Percentiles rank a stretch among this genome's conserved stretches.
These are phyloP conservation scores for Pedicia rivosa DNA, from an alignment of 2,888 invertebrate genomes.

Conservation along the genomic window DNA sequence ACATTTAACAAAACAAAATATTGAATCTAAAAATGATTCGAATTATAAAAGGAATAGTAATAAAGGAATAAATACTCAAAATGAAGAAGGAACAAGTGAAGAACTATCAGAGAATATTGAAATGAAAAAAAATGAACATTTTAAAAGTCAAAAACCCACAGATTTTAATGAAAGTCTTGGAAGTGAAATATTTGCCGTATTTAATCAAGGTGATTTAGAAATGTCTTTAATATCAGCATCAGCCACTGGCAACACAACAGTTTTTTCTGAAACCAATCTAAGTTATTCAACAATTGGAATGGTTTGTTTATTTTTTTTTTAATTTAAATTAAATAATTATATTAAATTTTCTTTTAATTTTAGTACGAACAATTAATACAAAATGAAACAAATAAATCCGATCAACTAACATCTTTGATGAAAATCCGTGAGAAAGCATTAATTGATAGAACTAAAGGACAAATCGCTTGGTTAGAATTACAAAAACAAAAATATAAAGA, in stretches of 20 bases:
- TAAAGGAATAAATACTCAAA: no score
- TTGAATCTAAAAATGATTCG: no score
- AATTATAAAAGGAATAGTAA: no score
- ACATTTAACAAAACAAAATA: no score
- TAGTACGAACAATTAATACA: conserved; percentile 45
- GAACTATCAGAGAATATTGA: no score
- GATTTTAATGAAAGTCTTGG: conserved; percentile 11
- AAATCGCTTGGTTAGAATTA: conserved; percentile 46
- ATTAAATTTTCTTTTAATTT: conserved; percentile 10
- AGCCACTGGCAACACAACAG: no score
- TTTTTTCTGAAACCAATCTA: conserved; percentile 17
- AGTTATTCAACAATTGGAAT: conserved; percentile 23
- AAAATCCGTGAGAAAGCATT: conserved; percentile 49
- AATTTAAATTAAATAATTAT: neutral
- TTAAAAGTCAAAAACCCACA: neutral
- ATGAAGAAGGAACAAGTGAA: no score
- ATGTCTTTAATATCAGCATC: no score
- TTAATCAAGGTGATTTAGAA: no score
- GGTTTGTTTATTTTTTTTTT: conserved; percentile 15
- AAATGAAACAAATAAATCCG: conserved; percentile 47
- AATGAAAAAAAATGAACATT: no score
- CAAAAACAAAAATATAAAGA: conserved; percentile 41
- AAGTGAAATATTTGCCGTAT: conserved; percentile 18
- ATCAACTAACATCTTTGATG: conserved; percentile 45
- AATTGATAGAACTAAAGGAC: conserved; percentile 46